phyloP scores from a whole-genome alignment of 2,888 invertebrate genomes.

The Pseudococcus viburni region DNA sequence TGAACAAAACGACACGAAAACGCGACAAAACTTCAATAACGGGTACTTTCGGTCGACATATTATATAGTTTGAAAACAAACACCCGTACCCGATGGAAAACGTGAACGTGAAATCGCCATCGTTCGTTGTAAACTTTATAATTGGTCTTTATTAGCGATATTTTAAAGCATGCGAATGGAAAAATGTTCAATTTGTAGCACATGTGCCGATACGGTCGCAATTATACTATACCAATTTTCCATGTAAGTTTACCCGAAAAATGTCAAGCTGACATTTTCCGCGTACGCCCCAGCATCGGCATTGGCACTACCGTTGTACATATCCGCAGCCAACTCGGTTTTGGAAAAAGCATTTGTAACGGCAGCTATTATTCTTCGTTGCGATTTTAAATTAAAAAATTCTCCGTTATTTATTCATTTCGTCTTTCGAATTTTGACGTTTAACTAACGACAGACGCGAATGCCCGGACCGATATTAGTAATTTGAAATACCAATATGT shows the following conservation, averaged over 20 bases:
- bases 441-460: neutral
- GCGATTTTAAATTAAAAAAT: conserved; percentile 8
- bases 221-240: conserved; percentile 38
- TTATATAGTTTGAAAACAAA: conserved; percentile 31
- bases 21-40: conserved; percentile 39
- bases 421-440: conserved; percentile 6
- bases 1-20: conserved; percentile 33
- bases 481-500: neutral
- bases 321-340: neutral
- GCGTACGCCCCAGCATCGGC: neutral
- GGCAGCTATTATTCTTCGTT: neutral
- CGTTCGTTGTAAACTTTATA: conserved; percentile 56
- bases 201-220: conserved; percentile 16
- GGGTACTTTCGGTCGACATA: conserved; percentile 27
- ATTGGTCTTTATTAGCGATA: conserved; percentile 48
- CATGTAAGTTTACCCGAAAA: conserved; percentile 41
- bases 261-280: conserved; percentile 21
- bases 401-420: neutral
- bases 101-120: conserved; percentile 10
- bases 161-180: conserved; percentile 37
- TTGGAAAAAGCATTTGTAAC: neutral
- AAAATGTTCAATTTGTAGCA: conserved; percentile 49
- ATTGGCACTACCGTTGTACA: neutral
- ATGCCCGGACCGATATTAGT: neutral
- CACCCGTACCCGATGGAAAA: neutral